Conservation (phyloP, 2,888 invertebrate species). For the Drosophila pseudotakahashii region DNA sequence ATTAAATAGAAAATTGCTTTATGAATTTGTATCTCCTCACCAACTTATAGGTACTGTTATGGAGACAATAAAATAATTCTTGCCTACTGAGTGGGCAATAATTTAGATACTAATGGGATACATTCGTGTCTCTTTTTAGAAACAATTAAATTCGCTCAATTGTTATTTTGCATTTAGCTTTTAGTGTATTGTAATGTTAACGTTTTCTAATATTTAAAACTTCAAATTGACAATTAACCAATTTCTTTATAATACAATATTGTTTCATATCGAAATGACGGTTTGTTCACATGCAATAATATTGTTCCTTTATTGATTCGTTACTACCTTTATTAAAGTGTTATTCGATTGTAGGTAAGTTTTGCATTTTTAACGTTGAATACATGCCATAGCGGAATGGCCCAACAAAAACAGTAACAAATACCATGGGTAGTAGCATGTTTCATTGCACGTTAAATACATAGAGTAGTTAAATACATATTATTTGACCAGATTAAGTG, state of each 20-base stretch:
- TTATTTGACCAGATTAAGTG: too few relatives aligned
- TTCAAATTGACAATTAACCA: slow-evolving; percentile 50
- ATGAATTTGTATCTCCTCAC: slow-evolving; percentile 43
- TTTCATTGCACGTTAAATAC: slow-evolving; percentile 13
- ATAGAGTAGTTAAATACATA: slow-evolving; percentile 9
- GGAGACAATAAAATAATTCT: slow-evolving; percentile 38
- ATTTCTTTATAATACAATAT: slow-evolving; percentile 30
- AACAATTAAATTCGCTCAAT: slow-evolving; percentile 75
- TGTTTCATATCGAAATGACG: slow-evolving; percentile 1
- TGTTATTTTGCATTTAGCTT: slow-evolving; percentile 36
- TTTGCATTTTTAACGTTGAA: slow-evolving; percentile 4
- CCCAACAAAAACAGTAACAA: slow-evolving; percentile 36
- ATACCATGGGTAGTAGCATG: slow-evolving; percentile 12
- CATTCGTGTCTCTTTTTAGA: slow-evolving; percentile 44
- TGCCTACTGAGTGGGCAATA: slow-evolving; percentile 38
- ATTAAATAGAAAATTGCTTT: slow-evolving; percentile 77
- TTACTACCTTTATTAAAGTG: slow-evolving; percentile 1
- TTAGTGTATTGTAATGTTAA: slow-evolving; percentile 32
- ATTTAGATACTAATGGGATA: slow-evolving; percentile 35
- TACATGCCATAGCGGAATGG: slow-evolving; percentile 4
- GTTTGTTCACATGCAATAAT: slow-evolving; percentile 17
- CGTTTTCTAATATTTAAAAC: slow-evolving; percentile 25
- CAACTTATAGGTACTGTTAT: slow-evolving; percentile 44
- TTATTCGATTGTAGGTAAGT: background rate
- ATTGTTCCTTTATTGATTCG: slow-evolving; percentile 18